Evolutionary conservation across 1,140 invertebrate species (phyloP).

Genomic region (Heliconius hermathena): DNA sequence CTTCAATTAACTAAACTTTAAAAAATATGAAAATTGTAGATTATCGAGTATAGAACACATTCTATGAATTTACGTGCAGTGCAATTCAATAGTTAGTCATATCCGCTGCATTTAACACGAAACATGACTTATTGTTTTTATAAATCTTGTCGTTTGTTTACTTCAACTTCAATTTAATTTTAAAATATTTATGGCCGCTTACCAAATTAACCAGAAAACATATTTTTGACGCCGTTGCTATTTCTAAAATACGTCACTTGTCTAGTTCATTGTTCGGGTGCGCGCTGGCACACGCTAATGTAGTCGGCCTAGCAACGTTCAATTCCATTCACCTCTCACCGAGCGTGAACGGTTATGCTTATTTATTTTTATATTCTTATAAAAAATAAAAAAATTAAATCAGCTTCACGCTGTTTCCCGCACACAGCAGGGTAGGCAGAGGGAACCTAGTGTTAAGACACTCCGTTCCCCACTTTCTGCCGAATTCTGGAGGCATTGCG

Average conservation of each 20-base stretch:
- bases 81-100: no score
- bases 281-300: slow-evolving; percentile 72
- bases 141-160: background rate
- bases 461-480: no score
- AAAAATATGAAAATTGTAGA: no score
- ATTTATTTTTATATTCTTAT: slow-evolving; percentile 40
- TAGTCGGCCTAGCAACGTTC: slow-evolving; percentile 72
- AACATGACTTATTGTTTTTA: background rate
- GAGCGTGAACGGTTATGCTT: slow-evolving; percentile 65
- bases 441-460: no score
- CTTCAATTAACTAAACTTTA: no score
- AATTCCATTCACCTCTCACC: slow-evolving; percentile 78
- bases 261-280: slow-evolving; percentile 74
- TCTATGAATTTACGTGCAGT: no score
- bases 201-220: background rate
- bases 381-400: slow-evolving; percentile 10
- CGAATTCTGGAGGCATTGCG: no score
- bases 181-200: background rate
- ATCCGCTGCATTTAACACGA: background rate
- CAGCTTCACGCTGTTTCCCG: no score
- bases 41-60: no score
- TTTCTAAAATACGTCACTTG: slow-evolving; percentile 52
- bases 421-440: no score
- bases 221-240: background rate
- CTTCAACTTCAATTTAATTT: background rate